These are phyloP conservation scores for Rapana venosa DNA, from an alignment of 2,888 invertebrate species.

Conservation along the genomic window DNA sequence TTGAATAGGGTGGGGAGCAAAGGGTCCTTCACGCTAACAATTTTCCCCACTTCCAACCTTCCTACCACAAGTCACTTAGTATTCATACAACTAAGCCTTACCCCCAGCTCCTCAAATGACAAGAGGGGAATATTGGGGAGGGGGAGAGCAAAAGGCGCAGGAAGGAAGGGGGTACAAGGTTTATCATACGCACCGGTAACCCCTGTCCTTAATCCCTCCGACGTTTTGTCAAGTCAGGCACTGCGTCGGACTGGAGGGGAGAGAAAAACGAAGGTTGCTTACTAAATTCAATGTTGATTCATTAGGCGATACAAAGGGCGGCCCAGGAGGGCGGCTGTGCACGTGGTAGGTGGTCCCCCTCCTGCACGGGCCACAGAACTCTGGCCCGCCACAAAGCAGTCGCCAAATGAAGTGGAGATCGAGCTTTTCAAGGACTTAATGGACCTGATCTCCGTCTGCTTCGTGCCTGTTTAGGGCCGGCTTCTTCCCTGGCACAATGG, in stretches of 20 bases:
- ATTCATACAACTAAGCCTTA: neutral
- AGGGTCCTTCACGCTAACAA: neutral
- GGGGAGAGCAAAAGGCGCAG: neutral
- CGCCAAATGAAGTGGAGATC: neutral
- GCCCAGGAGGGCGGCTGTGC: neutral
- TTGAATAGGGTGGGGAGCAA: too few relatives aligned
- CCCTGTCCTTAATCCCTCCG: neutral
- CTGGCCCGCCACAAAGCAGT: neutral
- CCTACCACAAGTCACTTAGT: conserved; percentile 9
- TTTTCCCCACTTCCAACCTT: neutral
- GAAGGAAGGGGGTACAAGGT: neutral
- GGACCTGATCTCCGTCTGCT: neutral
- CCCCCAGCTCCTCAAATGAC: neutral
- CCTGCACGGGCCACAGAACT: neutral
- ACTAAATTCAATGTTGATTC: conserved; percentile 22
- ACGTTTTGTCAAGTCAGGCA: conserved; percentile 23
- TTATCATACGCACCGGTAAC: conserved; percentile 22
- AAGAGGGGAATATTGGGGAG: neutral
- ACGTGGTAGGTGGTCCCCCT: neutral
- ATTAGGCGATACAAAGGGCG: neutral
- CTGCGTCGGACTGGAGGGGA: neutral
- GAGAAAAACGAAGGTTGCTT: conserved; percentile 17
- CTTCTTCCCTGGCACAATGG: too few relatives aligned
- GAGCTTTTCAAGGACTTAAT: neutral
- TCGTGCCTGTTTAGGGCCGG: neutral